Conservation (phyloP, 1,140 invertebrate species). For the Ceratina australensis region DNA sequence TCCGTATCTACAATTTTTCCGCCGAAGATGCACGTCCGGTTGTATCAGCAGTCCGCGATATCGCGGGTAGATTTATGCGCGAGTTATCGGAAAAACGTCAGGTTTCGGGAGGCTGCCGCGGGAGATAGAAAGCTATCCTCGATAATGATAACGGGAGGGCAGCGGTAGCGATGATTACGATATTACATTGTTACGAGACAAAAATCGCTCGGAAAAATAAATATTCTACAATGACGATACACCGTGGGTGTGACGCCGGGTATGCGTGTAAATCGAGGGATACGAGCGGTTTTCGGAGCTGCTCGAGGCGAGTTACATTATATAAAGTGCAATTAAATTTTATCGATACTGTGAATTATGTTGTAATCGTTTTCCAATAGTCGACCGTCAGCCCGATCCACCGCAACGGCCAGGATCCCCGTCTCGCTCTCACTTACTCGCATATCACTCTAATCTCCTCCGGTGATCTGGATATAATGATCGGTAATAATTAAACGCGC, state of each 20-base stretch:
- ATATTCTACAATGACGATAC: not conserved
- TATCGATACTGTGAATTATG: constrained; percentile 64
- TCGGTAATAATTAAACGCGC: constrained; percentile 46
- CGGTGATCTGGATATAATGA: constrained; percentile 35
- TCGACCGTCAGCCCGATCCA: constrained; percentile 34
- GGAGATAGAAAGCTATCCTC: constrained; percentile 37
- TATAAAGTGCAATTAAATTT: constrained; percentile 64
- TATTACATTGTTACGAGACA: constrained; percentile 36
- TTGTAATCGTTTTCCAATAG: constrained; percentile 64
- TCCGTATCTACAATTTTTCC: not conserved
- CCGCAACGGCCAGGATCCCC: constrained; percentile 33
- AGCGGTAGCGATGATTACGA: constrained; percentile 27
- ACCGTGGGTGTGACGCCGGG: constrained; percentile 22
- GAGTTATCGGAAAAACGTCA: constrained; percentile 44
- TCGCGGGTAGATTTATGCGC: constrained; percentile 30
- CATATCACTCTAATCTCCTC: constrained; percentile 58
- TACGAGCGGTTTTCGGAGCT: constrained; percentile 17
- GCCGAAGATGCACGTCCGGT: not conserved
- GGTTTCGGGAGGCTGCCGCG: constrained; percentile 4
- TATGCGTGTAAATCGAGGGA: constrained; percentile 41
- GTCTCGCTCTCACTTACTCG: constrained; percentile 40
- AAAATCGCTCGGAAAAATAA: constrained; percentile 36
- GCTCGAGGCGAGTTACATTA: constrained; percentile 50
- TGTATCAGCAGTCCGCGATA: not conserved
- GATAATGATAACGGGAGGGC: constrained; percentile 30